Evolutionary conservation across 2,113 vertebrate species (phyloP).

Genomic region (Silurus glanis): DNA sequence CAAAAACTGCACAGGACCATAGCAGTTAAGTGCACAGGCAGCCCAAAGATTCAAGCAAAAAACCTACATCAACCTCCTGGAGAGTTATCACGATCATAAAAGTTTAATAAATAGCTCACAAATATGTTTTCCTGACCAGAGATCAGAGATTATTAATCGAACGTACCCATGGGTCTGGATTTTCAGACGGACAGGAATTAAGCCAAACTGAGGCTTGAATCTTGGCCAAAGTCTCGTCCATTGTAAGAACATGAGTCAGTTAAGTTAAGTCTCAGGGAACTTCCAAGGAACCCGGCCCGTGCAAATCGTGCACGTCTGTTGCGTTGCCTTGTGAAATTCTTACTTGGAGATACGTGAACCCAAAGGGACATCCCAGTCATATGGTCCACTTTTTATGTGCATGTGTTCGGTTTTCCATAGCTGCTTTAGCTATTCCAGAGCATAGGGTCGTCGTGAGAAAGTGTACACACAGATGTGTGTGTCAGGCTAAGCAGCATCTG

Average conservation of each 20-base stretch:
- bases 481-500: conserved; percentile 37
- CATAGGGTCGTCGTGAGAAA: background rate
- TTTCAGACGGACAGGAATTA: background rate
- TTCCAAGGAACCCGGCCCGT: background rate
- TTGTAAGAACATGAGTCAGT: conserved; percentile 8
- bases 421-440: background rate
- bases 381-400: background rate
- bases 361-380: background rate
- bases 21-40: background rate
- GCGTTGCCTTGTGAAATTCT: background rate
- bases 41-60: background rate
- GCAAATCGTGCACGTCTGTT: conserved; percentile 1
- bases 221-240: background rate
- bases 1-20: background rate
- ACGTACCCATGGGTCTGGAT: background rate
- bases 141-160: background rate
- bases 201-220: background rate
- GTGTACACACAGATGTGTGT: conserved; percentile 8
- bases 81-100: background rate
- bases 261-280: background rate
- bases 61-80: background rate
- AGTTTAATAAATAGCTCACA: background rate
- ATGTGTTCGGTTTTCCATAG: conserved; percentile 6
- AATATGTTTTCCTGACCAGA: background rate
- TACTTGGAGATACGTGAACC: background rate